phyloP scores from a whole-genome alignment of 2,113 vertebrate genomes.

The Carassius gibelio region DNA sequence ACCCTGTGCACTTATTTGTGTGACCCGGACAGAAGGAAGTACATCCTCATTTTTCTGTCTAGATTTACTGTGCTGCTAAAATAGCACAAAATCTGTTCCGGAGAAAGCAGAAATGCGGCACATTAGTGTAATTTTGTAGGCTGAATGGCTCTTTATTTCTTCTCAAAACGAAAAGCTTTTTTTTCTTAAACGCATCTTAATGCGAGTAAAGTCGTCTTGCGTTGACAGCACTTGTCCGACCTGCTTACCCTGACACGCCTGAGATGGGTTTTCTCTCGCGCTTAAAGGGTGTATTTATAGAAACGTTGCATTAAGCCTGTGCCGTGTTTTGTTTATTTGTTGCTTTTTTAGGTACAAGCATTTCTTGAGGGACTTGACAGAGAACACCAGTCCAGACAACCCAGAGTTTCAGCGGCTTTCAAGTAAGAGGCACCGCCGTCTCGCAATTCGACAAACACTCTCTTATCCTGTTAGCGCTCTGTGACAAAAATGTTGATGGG shows the following conservation, averaged over 20 bases:
- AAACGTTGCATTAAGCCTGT: constrained; percentile 10
- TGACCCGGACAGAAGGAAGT: constrained; percentile 25
- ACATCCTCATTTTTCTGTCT: not conserved
- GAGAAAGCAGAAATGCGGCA: constrained; percentile 24
- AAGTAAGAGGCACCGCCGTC: constrained; percentile 74
- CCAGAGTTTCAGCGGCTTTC: constrained; percentile 80
- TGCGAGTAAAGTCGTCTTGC: constrained; percentile 13
- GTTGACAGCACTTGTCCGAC: constrained; percentile 38
- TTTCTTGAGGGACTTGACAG: constrained; percentile 69
- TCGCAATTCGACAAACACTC: constrained; percentile 28
- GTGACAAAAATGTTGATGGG: constrained; percentile 49
- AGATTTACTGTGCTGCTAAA: not conserved
- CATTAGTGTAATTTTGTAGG: constrained; percentile 28
- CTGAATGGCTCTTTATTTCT: constrained; percentile 39
- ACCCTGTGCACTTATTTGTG: constrained; percentile 50
- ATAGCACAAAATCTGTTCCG: constrained; percentile 6
- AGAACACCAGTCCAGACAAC: constrained; percentile 73
- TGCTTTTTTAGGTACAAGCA: constrained; percentile 76
- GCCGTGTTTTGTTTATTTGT: constrained; percentile 52
- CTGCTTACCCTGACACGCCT: constrained; percentile 23
- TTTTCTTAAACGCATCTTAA: constrained; percentile 21
- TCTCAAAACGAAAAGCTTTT: constrained; percentile 25
- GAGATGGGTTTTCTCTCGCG: constrained; percentile 4
- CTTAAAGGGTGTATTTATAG: constrained; percentile 46
- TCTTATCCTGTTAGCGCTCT: constrained; percentile 45